Evolutionary conservation across 92 coral and sea anemone species (phyloP).

Genomic region (Galaxea fascicularis): DNA sequence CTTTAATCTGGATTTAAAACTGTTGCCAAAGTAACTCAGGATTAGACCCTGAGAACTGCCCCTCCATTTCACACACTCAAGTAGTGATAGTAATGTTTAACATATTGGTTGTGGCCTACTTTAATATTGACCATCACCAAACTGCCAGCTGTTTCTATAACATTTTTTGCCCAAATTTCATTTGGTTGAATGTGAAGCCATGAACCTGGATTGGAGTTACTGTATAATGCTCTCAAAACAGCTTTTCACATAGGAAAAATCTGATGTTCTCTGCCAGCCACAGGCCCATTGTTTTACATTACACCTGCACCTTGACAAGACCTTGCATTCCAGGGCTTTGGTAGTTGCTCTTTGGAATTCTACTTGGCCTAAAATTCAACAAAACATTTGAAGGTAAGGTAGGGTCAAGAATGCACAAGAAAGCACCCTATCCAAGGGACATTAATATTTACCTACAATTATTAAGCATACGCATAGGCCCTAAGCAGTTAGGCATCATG

Average conservation of each 20-base stretch:
- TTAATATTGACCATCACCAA: not conserved
- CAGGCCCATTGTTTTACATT: conserved; percentile 28
- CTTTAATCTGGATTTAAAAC: conserved; percentile 46
- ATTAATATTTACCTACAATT: no score
- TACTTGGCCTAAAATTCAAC: conserved; percentile 67
- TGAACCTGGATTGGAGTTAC: not conserved
- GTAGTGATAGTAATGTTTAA: not conserved
- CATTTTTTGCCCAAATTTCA: not conserved
- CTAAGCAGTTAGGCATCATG: no score
- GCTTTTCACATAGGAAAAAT: not conserved
- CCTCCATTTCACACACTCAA: conserved; percentile 8
- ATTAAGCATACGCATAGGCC: no score
- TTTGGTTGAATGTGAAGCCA: conserved; percentile 5
- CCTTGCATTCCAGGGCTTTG: conserved; percentile 91
- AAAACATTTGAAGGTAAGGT: not conserved
- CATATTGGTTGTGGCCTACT: not conserved
- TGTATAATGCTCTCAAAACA: conserved; percentile 34
- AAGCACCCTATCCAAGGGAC: not conserved
- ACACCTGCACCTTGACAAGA: conserved; percentile 90
- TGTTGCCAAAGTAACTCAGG: conserved; percentile 5
- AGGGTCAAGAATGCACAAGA: not conserved
- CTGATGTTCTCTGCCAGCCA: not conserved
- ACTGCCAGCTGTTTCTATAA: conserved; percentile 22
- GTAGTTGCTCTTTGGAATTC: conserved; percentile 80
- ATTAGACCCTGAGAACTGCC: not conserved